Conservation (phyloP, 2,888 invertebrate genomes). For the Metalampra italica region DNA sequence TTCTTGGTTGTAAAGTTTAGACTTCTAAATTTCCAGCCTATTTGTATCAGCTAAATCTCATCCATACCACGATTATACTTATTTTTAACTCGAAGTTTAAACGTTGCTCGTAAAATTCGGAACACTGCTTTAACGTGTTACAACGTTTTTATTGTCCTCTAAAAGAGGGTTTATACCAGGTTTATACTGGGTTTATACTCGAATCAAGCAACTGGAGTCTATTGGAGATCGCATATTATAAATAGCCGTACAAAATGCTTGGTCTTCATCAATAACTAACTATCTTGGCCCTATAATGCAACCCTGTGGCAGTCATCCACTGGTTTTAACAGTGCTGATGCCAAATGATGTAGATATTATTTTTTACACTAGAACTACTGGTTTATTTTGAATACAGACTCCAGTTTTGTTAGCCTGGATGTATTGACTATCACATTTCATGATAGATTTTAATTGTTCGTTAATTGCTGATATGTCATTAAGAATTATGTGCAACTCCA, state of each 20-base stretch:
- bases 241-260: not conserved
- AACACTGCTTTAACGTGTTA: slow-evolving; percentile 49
- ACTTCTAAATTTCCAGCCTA: not conserved
- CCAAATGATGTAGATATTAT: too few relatives aligned
- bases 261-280: too few relatives aligned
- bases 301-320: too few relatives aligned
- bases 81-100: slow-evolving; percentile 39
- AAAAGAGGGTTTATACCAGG: slow-evolving; percentile 53
- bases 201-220: slow-evolving; percentile 1
- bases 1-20: not conserved
- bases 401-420: too few relatives aligned
- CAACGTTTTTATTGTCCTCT: slow-evolving; percentile 62
- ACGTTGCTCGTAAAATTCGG: slow-evolving; percentile 49
- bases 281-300: too few relatives aligned
- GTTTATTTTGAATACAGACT: too few relatives aligned
- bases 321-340: too few relatives aligned
- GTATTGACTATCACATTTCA: too few relatives aligned
- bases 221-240: slow-evolving; percentile 1
- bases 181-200: slow-evolving; percentile 1
- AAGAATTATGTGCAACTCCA: too few relatives aligned
- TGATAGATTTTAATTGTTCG: too few relatives aligned
- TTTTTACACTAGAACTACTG: too few relatives aligned
- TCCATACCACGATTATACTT: slow-evolving; percentile 20
- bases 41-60: not conserved
- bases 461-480: too few relatives aligned